Conservation (phyloP, 2,113 vertebrate species). For the Accipiter virgatus region DNA sequence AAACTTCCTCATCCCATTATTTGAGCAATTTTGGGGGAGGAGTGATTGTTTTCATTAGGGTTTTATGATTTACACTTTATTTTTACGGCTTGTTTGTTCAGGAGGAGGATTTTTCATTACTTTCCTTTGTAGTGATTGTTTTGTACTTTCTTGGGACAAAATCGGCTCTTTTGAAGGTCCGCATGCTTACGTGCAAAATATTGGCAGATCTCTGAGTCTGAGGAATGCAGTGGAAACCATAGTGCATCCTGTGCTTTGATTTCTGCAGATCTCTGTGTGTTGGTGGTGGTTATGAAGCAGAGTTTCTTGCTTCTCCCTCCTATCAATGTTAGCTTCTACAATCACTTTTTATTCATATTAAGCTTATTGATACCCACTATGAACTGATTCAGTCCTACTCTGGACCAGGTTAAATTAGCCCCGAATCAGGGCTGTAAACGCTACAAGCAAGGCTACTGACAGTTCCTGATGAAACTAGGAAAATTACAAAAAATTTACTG, state of each 20-base stretch:
- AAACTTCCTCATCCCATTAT: constrained; percentile 66
- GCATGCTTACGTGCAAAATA: constrained; percentile 58
- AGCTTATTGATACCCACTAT: neutral
- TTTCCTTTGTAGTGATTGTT: constrained; percentile 73
- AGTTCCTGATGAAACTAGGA: neutral
- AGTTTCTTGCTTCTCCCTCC: constrained; percentile 15
- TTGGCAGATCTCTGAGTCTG: constrained; percentile 62
- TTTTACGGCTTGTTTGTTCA: constrained; percentile 66
- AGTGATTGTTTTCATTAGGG: constrained; percentile 61
- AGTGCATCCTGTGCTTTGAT: constrained; percentile 72
- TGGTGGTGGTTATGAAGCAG: neutral
- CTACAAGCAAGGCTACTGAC: rapidly evolving
- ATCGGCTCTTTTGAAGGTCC: constrained; percentile 72
- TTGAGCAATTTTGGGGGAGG: constrained; percentile 63
- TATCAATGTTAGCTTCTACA: neutral
- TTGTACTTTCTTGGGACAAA: constrained; percentile 68
- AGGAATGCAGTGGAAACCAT: constrained; percentile 65
- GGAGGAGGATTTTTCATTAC: constrained; percentile 66
- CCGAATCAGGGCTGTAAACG: neutral
- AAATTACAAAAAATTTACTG: neutral
- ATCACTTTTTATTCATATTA: rapidly evolving
- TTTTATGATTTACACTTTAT: constrained; percentile 52
- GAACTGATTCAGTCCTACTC: neutral
- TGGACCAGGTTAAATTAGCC: neutral
- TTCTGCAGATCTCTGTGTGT: constrained; percentile 31